A percentile compares a stretch with the other conserved stretches of the same genome.
These are phyloP conservation scores for Sebastes oblongus DNA, from an alignment of 2,797 vertebrate species.

Conservation along the genomic window DNA sequence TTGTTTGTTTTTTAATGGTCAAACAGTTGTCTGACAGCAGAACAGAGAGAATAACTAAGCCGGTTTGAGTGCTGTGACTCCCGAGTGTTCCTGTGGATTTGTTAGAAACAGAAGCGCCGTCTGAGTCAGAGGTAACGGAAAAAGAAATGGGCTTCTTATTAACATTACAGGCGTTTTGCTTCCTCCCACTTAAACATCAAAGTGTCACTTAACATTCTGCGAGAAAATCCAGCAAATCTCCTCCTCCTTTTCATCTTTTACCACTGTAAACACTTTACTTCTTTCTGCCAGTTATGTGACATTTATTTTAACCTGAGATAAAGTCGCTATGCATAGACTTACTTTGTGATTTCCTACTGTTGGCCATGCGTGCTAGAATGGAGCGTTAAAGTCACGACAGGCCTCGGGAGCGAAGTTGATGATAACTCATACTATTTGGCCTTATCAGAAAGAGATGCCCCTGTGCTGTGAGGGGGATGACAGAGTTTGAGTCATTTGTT, in stretches of 20 bases:
- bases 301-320: slow-evolving; percentile 49
- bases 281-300: slow-evolving; percentile 16
- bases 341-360: slow-evolving; percentile 20
- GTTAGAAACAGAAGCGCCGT: slow-evolving; percentile 43
- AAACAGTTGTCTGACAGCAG: slow-evolving; percentile 58
- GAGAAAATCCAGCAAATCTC: slow-evolving; percentile 24
- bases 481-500: slow-evolving; percentile 45
- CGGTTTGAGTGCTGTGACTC: slow-evolving; percentile 50
- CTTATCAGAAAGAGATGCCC: slow-evolving; percentile 40
- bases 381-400: slow-evolving; percentile 16
- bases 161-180: slow-evolving; percentile 37
- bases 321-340: not conserved
- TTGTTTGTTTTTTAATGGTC: slow-evolving; percentile 65
- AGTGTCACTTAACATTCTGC: slow-evolving; percentile 51
- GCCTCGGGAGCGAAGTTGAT: slow-evolving; percentile 29
- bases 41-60: slow-evolving; percentile 68
- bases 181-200: slow-evolving; percentile 56
- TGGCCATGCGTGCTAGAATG: slow-evolving; percentile 2
- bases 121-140: slow-evolving; percentile 41
- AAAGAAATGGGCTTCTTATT: slow-evolving; percentile 41
- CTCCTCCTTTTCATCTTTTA: slow-evolving; percentile 10
- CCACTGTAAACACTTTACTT: slow-evolving; percentile 34
- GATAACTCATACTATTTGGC: slow-evolving; percentile 49
- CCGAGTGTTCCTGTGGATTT: slow-evolving; percentile 52
- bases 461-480: slow-evolving; percentile 32